Evolutionary conservation across 2,797 vertebrate genomes (phyloP).

Genomic region (Tokudaia tokunoshimensis): DNA sequence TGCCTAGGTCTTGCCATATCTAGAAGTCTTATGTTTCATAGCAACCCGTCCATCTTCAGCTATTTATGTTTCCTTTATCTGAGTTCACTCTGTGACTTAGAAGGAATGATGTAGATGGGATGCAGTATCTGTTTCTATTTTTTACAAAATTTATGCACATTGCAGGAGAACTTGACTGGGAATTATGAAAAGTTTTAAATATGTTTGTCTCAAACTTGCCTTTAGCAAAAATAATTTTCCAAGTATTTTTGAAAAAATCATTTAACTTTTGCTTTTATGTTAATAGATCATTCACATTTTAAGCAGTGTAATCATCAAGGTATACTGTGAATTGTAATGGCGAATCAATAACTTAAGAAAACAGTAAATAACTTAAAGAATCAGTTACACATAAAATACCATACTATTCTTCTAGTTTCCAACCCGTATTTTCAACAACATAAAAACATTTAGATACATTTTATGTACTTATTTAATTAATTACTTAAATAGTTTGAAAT

Average conservation of each 20-base stretch:
- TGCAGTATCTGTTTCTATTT: not conserved
- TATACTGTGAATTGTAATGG: not conserved
- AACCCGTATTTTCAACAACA: not conserved
- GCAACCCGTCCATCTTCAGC: not conserved
- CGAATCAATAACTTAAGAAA: constrained; percentile 1
- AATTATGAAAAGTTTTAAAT: constrained; percentile 1
- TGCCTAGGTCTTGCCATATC: not conserved
- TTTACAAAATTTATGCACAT: not conserved
- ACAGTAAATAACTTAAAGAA: not conserved
- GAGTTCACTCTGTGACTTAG: not conserved
- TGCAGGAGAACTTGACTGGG: not conserved
- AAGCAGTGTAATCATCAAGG: not conserved
- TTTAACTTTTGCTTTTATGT: not conserved
- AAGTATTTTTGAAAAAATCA: not conserved
- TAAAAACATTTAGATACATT: not conserved
- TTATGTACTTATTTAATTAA: not conserved
- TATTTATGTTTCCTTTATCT: not conserved
- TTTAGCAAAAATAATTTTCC: not conserved
- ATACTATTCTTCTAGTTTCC: not conserved
- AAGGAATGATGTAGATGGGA: not conserved
- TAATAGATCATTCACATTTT: not conserved
- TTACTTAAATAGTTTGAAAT: not conserved
- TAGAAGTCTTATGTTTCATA: not conserved
- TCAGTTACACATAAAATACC: not conserved
- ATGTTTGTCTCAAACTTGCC: not conserved